Evolutionary conservation across 1,140 invertebrate genomes (phyloP).

Genomic region (Marisa cornuarietis): DNA sequence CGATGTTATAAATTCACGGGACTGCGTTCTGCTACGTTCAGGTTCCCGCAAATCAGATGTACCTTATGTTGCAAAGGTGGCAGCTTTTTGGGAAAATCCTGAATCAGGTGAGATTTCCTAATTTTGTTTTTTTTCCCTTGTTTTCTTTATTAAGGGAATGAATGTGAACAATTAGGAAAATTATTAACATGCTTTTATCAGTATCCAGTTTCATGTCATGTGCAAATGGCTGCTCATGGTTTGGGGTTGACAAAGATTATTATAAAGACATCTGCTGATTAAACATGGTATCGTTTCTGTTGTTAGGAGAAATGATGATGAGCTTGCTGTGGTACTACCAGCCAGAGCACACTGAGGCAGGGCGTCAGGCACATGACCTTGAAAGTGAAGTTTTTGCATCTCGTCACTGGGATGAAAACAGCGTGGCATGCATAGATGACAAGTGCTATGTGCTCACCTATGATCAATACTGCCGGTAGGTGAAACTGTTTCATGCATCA

Average conservation of each 20-base stretch:
- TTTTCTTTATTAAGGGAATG: neutral
- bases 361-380: slow-evolving; percentile 76
- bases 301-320: slow-evolving; percentile 94
- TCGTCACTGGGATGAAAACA: slow-evolving; percentile 90
- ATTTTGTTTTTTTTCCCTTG: neutral
- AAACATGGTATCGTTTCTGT: neutral
- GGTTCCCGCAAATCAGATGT: slow-evolving; percentile 84
- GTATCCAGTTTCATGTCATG: no score
- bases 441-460: slow-evolving; percentile 97
- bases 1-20: slow-evolving; percentile 84
- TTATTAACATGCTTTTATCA: neutral
- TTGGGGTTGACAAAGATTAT: neutral
- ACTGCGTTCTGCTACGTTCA: slow-evolving; percentile 82
- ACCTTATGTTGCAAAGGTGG: slow-evolving; percentile 93
- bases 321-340: slow-evolving; percentile 96
- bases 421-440: slow-evolving; percentile 97
- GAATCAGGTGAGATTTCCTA: slow-evolving; percentile 79
- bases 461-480: slow-evolving; percentile 94
- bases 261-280: neutral
- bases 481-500: neutral
- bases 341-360: slow-evolving; percentile 95
- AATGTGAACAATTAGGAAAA: no score
- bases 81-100: slow-evolving; percentile 92
- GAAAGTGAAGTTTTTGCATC: slow-evolving; percentile 95
- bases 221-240: neutral